Evolutionary conservation across 2,113 vertebrate species (phyloP).

Genomic region (Okapia johnstoni): DNA sequence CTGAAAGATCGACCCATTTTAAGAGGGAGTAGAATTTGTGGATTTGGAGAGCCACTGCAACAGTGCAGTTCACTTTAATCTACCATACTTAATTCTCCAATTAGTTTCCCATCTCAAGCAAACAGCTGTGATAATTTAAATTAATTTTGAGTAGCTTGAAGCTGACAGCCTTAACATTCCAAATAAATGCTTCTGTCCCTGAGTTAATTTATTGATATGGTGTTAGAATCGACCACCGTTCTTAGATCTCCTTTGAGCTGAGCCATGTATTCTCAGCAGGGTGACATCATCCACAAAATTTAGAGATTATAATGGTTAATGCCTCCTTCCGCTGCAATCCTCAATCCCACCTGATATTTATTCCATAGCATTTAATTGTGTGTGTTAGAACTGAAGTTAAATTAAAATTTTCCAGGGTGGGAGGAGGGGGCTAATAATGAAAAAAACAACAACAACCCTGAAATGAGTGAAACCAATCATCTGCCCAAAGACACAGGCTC

Average conservation of each 20-base stretch:
- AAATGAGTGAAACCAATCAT: not conserved
- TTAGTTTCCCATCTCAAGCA: conserved; percentile 52
- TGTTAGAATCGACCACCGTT: not conserved
- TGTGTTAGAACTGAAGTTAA: not conserved
- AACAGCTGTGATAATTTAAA: conserved; percentile 59
- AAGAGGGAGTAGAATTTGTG: not conserved
- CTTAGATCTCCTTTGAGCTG: not conserved
- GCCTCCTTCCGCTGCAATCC: not conserved
- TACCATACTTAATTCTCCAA: conserved; percentile 22
- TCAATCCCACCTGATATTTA: not conserved
- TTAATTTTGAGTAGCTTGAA: conserved; percentile 63
- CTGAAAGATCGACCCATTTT: not conserved
- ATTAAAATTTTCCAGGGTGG: not conserved
- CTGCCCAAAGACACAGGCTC: not conserved
- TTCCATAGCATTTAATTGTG: not conserved
- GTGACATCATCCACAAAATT: not conserved
- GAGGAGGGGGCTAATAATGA: not conserved
- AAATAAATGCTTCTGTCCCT: conserved; percentile 22
- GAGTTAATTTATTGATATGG: not conserved
- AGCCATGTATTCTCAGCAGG: not conserved
- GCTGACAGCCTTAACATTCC: conserved; percentile 59
- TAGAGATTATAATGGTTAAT: not conserved
- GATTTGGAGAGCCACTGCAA: not conserved
- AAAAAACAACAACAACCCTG: not conserved
- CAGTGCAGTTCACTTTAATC: not conserved